Conservation (phyloP, 1,140 invertebrate genomes). For the Lordiphosa mommai region DNA sequence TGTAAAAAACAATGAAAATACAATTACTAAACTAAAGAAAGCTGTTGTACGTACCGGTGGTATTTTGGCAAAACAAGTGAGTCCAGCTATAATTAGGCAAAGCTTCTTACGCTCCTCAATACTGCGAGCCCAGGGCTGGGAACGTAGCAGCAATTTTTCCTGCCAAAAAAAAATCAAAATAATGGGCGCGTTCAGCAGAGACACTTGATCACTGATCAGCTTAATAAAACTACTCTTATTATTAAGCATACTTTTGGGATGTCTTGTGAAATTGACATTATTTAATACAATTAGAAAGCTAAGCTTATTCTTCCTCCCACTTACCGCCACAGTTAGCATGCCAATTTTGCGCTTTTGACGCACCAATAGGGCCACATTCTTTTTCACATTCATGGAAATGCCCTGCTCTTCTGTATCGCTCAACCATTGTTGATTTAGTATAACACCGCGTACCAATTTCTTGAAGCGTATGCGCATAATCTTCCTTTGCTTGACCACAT, state of each 20-base stretch:
- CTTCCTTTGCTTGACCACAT: constrained; percentile 1
- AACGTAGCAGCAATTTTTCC: constrained; percentile 49
- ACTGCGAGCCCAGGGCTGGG: constrained; percentile 11
- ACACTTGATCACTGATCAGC: background rate
- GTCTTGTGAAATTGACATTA: no score
- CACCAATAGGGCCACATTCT: constrained; percentile 44
- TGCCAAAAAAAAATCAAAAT: background rate
- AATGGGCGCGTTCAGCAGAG: no score
- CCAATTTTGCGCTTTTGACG: constrained; percentile 52
- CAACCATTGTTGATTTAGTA: constrained; percentile 49
- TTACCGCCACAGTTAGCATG: constrained; percentile 45
- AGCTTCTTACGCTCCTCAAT: constrained; percentile 44
- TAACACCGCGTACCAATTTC: constrained; percentile 29
- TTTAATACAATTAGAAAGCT: no score
- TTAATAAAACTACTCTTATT: no score
- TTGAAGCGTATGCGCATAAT: constrained; percentile 27
- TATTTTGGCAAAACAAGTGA: constrained; percentile 38
- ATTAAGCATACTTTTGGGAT: no score
- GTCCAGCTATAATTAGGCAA: constrained; percentile 33
- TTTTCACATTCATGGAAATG: constrained; percentile 44
- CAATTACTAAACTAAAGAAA: no score
- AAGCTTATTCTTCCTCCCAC: background rate
- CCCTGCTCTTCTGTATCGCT: constrained; percentile 43
- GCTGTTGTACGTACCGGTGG: constrained; percentile 32
- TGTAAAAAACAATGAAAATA: background rate